Conservation (phyloP, 2,888 invertebrate genomes). For the Monoplex corrugatus region DNA sequence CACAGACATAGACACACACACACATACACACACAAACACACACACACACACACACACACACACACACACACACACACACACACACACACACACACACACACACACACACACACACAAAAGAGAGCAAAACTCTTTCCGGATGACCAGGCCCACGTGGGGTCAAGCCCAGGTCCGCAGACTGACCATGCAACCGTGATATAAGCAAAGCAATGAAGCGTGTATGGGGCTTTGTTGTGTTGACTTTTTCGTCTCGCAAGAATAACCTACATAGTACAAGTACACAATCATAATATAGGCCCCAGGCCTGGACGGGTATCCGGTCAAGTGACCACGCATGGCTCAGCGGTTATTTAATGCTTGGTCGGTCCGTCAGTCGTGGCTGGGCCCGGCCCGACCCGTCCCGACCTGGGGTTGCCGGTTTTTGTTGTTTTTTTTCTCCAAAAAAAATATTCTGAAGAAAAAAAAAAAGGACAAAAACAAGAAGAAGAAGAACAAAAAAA, state of each 20-base stretch:
- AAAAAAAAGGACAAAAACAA: no score
- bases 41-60: neutral
- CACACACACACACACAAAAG: neutral
- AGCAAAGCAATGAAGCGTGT: neutral
- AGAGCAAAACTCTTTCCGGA: neutral
- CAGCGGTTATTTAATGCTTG: no score
- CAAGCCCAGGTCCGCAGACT: neutral
- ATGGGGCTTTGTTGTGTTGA: slow-evolving; percentile 16
- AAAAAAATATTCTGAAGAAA: no score
- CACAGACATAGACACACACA: neutral
- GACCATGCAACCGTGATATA: slow-evolving; percentile 27
- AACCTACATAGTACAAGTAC: slow-evolving; percentile 15
- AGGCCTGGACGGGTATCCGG: no score
- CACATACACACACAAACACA: neutral
- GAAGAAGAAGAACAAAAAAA: no score
- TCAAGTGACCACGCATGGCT: no score
- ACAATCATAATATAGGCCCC: slow-evolving; percentile 19
- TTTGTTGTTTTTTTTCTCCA: no score
- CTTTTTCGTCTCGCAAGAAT: slow-evolving; percentile 27
- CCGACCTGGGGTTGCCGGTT: no score
- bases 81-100: neutral
- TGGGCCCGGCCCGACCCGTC: no score
- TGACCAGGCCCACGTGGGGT: neutral
- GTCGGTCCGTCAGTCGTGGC: no score
- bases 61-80: neutral